Evolutionary conservation across 2,888 invertebrate genomes (phyloP), one percentile per base, ranked within the genome.

Genomic region (Caenorhabditis japonica): DNA sequence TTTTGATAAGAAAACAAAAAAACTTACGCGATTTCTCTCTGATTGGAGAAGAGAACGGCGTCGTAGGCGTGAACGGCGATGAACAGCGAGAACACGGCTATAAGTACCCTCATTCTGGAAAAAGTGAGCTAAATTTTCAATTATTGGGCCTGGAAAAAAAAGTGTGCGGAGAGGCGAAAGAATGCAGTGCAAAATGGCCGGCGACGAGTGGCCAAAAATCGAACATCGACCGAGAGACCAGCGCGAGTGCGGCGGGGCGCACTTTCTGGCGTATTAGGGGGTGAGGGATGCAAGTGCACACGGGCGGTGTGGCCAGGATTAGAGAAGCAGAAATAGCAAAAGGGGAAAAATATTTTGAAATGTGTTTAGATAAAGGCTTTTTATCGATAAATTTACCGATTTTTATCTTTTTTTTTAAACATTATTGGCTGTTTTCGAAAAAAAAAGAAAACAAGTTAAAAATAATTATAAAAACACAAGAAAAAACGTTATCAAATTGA

Each of bases 21-120:
- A 30, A 69, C 47, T 62, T 17, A 81, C 81, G 59, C 62, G 34
- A 81, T 72, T 55, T 76, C 71, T 58, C 56, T 44, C 19, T 68
- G 49, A 46, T 61, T 74, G 17, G 81, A 81, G 76, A 81, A 82
- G 51, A 76, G 46, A 55, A 82, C 79, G 30, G 81, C 77, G 62
- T 80, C 81, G 64, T 79, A 76, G 47, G 80, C 75, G 23, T 52
- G 21, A n/a, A 61, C 58, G 25, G 76, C 60, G 41, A 66, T 38
- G 34, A 75, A 43, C 39, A 75, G 64, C 21, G 72, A 61, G 17
- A 76, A 64, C 19, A 69, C 56, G 56, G 77, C 46, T 36, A 77
- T 62, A 62, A 79, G 68, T 74, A 77, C 79, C 79, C 76, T 71
- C 81, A 80, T 66, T 78, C 64, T 72, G 56, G 13, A 61, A 66